Percentiles rank a stretch among this genome's conserved stretches.
These are phyloP conservation scores for Nylanderia fulva DNA, from an alignment of 1,140 invertebrate genomes.

Conservation along the genomic window DNA sequence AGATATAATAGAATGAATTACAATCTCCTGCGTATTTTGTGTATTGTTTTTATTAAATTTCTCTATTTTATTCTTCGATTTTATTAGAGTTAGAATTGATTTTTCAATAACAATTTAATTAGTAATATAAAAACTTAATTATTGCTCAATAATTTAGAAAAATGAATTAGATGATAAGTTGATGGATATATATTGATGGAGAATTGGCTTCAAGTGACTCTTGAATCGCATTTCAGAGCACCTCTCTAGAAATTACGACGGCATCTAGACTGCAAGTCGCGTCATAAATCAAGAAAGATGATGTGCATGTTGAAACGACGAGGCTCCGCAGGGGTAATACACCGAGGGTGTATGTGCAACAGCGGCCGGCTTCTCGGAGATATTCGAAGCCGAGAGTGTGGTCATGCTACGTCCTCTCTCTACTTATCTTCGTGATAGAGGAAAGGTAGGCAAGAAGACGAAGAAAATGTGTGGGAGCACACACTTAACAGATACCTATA, in stretches of 20 bases:
- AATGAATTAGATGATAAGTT: not conserved
- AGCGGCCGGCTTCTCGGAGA: not conserved
- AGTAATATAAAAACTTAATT: too few species aligned
- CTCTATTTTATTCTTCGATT: too few species aligned
- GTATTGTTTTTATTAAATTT: too few species aligned
- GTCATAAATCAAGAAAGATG: slow-evolving; percentile 4
- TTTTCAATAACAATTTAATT: too few species aligned
- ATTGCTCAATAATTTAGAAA: too few species aligned
- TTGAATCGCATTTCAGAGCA: not conserved
- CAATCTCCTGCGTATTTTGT: not conserved
- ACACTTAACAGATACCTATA: too few species aligned
- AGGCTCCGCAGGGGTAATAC: not conserved
- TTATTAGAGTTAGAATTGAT: too few species aligned
- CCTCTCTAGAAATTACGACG: slow-evolving; percentile 2
- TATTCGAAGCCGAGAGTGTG: not conserved
- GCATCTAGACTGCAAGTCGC: not conserved
- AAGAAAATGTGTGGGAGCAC: too few species aligned
- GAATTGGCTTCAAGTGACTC: not conserved
- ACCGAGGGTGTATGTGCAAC: not conserved
- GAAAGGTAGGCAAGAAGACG: slow-evolving; percentile 10
- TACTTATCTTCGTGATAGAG: not conserved
- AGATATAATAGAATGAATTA: not conserved
- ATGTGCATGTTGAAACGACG: not conserved
- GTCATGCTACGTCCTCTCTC: not conserved
- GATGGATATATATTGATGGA: not conserved